These are phyloP conservation scores for Lepilemur ruficaudatus DNA, from an alignment of 2,797 vertebrate genomes.

Conservation along the genomic window DNA sequence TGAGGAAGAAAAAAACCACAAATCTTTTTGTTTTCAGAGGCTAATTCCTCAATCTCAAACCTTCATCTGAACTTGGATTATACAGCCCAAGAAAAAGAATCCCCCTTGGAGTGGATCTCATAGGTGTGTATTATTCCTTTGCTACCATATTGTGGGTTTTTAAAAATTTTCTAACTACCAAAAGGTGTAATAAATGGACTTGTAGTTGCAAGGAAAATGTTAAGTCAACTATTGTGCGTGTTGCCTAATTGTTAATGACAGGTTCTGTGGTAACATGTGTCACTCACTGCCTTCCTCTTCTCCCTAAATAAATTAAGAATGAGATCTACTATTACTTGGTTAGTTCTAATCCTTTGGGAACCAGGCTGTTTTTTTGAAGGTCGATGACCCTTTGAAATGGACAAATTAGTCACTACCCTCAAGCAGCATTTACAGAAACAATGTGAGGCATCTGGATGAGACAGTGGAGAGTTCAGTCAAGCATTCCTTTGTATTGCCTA, in stretches of 20 bases:
- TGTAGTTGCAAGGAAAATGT: slow-evolving; percentile 17
- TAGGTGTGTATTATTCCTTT: slow-evolving; percentile 20
- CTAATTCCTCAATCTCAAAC: not conserved
- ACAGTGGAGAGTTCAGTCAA: slow-evolving; percentile 53
- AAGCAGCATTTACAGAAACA: slow-evolving; percentile 74
- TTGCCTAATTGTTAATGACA: slow-evolving; percentile 44
- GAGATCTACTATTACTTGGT: slow-evolving; percentile 55
- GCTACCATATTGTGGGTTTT: not conserved
- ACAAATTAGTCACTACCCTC: slow-evolving; percentile 72
- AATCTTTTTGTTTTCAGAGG: not conserved
- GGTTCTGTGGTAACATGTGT: slow-evolving; percentile 46
- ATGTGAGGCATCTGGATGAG: slow-evolving; percentile 67
- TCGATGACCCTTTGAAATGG: slow-evolving; percentile 63
- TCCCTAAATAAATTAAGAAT: slow-evolving; percentile 56
- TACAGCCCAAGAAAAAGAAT: not conserved
- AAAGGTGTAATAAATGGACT: slow-evolving; percentile 23
- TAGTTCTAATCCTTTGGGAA: slow-evolving; percentile 57
- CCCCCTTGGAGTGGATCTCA: not conserved
- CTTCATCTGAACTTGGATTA: slow-evolving; percentile 1
- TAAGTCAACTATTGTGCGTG: slow-evolving; percentile 20
- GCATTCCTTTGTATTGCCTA: slow-evolving; percentile 68
- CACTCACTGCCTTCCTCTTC: slow-evolving; percentile 33
- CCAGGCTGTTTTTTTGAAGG: slow-evolving; percentile 46
- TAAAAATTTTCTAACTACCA: not conserved
- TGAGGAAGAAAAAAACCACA: not conserved